These are phyloP conservation scores for Thumatha senex DNA, from an alignment of 2,888 invertebrate species.

Conservation along the genomic window DNA sequence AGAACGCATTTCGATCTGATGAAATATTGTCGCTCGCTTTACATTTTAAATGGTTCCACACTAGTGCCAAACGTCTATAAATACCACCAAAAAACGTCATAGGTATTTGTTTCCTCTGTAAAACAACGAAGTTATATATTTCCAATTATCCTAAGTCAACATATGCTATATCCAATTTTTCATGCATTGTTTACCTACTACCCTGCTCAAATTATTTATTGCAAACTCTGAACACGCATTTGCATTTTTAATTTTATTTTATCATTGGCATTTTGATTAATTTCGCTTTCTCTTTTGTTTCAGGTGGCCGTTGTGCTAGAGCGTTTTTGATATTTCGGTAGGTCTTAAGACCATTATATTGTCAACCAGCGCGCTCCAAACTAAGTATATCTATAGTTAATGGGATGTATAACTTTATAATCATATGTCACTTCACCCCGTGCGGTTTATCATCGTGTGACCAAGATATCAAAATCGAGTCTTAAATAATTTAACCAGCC, in stretches of 20 bases:
- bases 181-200: conserved; percentile 26
- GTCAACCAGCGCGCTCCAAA: conserved; percentile 54
- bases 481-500: conserved; percentile 76
- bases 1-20: conserved; percentile 58
- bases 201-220: conserved; percentile 36
- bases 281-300: conserved; percentile 84
- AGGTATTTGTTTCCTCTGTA: conserved; percentile 31
- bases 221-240: conserved; percentile 36
- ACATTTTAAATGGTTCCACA: conserved; percentile 34
- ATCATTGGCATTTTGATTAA: conserved; percentile 81
- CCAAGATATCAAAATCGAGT: conserved; percentile 78
- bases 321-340: conserved; percentile 69
- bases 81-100: conserved; percentile 28
- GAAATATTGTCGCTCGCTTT: conserved; percentile 45
- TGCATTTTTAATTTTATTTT: conserved; percentile 56
- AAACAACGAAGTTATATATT: conserved; percentile 27
- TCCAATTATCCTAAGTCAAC: conserved; percentile 40
- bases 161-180: conserved; percentile 28
- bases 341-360: conserved; percentile 50
- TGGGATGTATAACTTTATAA: conserved; percentile 27
- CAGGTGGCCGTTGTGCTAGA: conserved; percentile 78
- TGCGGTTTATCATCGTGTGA: conserved; percentile 61
- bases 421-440: conserved; percentile 45
- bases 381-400: conserved; percentile 23
- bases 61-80: conserved; percentile 35